Evolutionary conservation across 2,888 invertebrate species (phyloP).

Genomic region (Brachyptera putata): DNA sequence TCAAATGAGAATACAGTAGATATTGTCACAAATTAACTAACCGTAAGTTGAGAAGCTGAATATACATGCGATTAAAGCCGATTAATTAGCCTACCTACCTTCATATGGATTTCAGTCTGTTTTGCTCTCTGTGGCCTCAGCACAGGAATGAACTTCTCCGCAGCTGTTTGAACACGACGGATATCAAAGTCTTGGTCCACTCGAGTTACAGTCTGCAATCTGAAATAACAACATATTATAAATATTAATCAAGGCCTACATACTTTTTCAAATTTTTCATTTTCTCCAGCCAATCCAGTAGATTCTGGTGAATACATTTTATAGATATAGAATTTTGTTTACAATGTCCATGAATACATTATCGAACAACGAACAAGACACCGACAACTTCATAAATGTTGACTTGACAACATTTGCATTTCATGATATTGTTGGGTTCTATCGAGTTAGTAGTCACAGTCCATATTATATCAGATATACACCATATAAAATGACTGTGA

Average conservation of each 20-base stretch:
- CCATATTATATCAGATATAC: too few relatives aligned
- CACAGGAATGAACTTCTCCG: slow-evolving; percentile 39
- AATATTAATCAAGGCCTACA: not conserved
- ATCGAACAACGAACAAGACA: too few relatives aligned
- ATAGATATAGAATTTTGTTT: slow-evolving; percentile 3
- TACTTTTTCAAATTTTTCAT: not conserved
- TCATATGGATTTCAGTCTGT: not conserved
- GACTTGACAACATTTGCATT: too few relatives aligned
- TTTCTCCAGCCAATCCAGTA: not conserved
- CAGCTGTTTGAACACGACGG: slow-evolving; percentile 43
- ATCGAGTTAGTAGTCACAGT: too few relatives aligned
- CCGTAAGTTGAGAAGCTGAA: too few relatives aligned
- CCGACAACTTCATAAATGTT: too few relatives aligned
- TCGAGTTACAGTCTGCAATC: slow-evolving; percentile 47
- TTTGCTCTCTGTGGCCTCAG: slow-evolving; percentile 31
- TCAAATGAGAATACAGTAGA: not conserved
- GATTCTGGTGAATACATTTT: too few relatives aligned
- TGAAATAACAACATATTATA: slow-evolving; percentile 28
- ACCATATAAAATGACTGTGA: too few relatives aligned
- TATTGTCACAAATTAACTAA: not conserved
- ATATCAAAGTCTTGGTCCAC: slow-evolving; percentile 53
- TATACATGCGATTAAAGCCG: too few relatives aligned
- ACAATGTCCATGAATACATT: too few relatives aligned
- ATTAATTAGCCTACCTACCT: too few relatives aligned
- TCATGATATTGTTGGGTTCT: too few relatives aligned